Base-by-base conservation (phyloP, 2,888 invertebrate species). In the Lottia scabra region DNA sequence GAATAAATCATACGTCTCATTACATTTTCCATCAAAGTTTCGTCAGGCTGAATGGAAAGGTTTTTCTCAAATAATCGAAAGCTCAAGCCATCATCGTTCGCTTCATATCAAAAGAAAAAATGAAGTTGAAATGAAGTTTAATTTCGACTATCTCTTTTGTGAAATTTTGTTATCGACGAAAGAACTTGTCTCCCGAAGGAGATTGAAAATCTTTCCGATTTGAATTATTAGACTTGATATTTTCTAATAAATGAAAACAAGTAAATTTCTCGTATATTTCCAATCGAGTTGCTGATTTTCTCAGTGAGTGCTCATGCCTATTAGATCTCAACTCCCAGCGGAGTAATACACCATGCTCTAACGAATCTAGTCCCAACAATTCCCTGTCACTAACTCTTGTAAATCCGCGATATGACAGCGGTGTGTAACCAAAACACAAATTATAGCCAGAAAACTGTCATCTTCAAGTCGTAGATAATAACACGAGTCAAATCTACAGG, bases 1-100 rank as follows among this genome's bases (percentile, higher is more conserved):
- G 56, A 56, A 56, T 56, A 56, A 56, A 56, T 56, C 56, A 56
- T 56, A 12, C 56, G 56, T 23, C 56, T 13, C 56, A 56, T 56
- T 56, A 23, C 56, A 56, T 13, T 23, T 12, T 23, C 13, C 56
- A 56, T 56, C 56, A 56, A 23, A 56, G 56, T 56, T 56, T 23
- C 23, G 23, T 56, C 19, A 56, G 19, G 56, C 56, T 56, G 56
- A 56, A 19, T 56, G 19, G 19, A 56, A 56, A 19, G 19, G 56
- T 23, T 56, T 23, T 56, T 56, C 56, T 56, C 23, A 56, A 56
- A 56, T 56, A 56, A 56, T 23, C 23, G 23, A 56, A 19, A 56
- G 56, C 56, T 56, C 19, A 56, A 56, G 10, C 19, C 56, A 56
- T 56, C 16, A 23, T 12, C 38, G 10, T 38, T 38, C 38, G 38